A percentile compares a stretch with the other conserved stretches of the same genome.
Evolutionary conservation across 92 coral and sea anemone genomes (phyloP).

Genomic region (Heliopora coerulea): DNA sequence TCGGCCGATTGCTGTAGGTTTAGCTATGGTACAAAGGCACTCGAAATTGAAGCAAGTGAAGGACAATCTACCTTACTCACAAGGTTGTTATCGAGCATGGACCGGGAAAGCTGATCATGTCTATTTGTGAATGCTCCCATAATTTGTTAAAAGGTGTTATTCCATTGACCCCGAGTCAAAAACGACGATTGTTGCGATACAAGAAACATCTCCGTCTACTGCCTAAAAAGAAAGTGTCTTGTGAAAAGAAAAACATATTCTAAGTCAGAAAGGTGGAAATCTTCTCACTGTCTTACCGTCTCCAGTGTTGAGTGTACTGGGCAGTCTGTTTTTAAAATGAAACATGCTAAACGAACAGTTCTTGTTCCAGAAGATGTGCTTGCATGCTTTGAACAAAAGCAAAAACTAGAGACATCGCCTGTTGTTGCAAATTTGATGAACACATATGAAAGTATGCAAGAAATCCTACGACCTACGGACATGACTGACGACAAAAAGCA

Average conservation of each 20-base stretch:
- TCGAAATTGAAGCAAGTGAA: not conserved
- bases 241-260: constrained; percentile 42
- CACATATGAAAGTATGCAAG: not conserved
- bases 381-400: constrained; percentile 8
- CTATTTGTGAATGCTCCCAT: constrained; percentile 10
- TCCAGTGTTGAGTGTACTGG: constrained; percentile 16
- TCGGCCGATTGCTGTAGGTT: too few species aligned
- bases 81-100: constrained; percentile 27
- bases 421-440: not conserved
- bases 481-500: constrained; percentile 1
- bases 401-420: constrained; percentile 12
- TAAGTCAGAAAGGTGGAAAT: not conserved
- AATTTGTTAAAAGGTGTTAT: constrained; percentile 43
- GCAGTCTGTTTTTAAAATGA: not conserved
- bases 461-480: not conserved
- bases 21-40: too few species aligned
- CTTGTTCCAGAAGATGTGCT: too few species aligned
- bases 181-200: constrained; percentile 14
- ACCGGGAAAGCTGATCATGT: not conserved
- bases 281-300: not conserved
- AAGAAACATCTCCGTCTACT: constrained; percentile 36
- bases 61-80: not conserved
- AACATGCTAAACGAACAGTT: not conserved
- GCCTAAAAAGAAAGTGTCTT: constrained; percentile 46
- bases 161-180: constrained; percentile 32